Evolutionary conservation across 2,113 vertebrate species (phyloP).

Genomic region (Hippocampus barbouri): DNA sequence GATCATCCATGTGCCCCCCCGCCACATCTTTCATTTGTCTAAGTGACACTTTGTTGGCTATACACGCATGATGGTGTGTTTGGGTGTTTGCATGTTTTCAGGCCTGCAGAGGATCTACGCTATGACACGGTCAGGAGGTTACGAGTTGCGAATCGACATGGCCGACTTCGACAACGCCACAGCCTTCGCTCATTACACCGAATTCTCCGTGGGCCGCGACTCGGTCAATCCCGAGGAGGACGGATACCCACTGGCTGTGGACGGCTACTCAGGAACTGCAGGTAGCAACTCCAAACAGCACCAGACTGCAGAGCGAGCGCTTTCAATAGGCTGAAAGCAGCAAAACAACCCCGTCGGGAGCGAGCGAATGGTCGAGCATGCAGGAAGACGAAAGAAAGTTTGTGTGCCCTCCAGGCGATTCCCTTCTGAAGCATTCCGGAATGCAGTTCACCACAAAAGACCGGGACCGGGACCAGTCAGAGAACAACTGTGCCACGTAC

Average conservation of each 20-base stretch:
- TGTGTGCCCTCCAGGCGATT: constrained; percentile 76
- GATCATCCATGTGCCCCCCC: no score
- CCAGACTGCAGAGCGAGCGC: no score
- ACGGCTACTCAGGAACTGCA: constrained; percentile 82
- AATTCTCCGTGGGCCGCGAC: constrained; percentile 81
- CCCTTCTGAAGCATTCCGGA: constrained; percentile 88
- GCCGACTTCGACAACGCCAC: constrained; percentile 86
- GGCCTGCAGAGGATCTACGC: constrained; percentile 80
- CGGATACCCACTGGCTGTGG: constrained; percentile 79
- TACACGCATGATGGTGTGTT: no score
- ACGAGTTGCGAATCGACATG: constrained; percentile 83
- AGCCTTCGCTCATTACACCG: constrained; percentile 78
- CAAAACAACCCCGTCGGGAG: no score
- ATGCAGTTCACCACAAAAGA: constrained; percentile 96
- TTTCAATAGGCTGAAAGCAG: no score
- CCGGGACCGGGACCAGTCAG: constrained; percentile 89
- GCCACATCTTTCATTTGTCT: neutral
- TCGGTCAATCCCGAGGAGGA: constrained; percentile 88
- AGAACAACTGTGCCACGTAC: constrained; percentile 93
- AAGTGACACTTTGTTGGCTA: neutral
- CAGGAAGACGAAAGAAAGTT: neutral
- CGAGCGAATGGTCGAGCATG: no score
- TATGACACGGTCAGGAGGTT: constrained; percentile 78
- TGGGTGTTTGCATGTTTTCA: constrained; percentile 28
- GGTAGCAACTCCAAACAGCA: constrained; percentile 56